Conservation (phyloP, 1,140 invertebrate genomes). For the Rhopalosiphum maidis region DNA sequence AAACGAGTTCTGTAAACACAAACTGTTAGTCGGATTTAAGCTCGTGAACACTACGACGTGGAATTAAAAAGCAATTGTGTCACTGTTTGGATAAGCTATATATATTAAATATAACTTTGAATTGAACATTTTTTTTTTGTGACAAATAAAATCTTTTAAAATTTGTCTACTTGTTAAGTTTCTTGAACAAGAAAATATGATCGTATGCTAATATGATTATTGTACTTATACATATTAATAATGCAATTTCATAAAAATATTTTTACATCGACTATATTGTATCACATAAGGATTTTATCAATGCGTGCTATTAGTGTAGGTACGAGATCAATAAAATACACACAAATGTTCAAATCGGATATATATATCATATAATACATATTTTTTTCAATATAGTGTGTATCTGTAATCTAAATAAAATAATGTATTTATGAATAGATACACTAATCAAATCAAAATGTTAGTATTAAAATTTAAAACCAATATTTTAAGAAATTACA, state of each 20-base stretch:
- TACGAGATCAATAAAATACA: not conserved
- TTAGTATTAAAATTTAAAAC: not conserved
- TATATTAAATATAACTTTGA: not conserved
- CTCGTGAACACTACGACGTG: not conserved
- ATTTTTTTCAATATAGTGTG: not conserved
- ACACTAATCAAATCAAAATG: not conserved
- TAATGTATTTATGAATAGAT: not conserved
- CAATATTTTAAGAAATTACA: not conserved
- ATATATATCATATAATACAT: not conserved
- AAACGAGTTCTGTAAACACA: slow-evolving; percentile 6
- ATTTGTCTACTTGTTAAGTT: not conserved
- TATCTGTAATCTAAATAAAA: not conserved
- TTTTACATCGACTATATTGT: too few species aligned
- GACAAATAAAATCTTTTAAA: not conserved
- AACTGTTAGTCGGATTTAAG: not conserved
- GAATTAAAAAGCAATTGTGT: not conserved
- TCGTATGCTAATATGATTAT: not conserved
- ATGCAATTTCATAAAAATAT: not conserved
- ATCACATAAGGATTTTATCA: too few species aligned
- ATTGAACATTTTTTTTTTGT: not conserved
- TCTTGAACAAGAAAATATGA: not conserved
- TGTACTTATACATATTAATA: not conserved
- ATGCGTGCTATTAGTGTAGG: not conserved
- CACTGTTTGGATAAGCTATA: not conserved
- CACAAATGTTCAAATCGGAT: not conserved